Conservation (phyloP, 2,797 vertebrate genomes). For the Gallirallus australis region DNA sequence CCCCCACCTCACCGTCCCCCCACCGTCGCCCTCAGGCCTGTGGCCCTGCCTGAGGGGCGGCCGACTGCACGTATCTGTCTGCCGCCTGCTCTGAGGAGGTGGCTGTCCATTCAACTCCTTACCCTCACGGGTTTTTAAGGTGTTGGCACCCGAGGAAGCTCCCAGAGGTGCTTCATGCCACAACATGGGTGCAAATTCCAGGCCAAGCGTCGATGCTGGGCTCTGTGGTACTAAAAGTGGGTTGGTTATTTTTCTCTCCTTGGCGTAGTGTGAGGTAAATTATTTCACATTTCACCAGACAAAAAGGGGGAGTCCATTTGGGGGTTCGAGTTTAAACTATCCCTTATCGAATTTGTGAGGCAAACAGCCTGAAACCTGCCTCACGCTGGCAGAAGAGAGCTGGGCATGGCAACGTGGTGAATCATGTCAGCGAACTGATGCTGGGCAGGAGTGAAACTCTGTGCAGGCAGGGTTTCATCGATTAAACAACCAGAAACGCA, state of each 20-base stretch:
- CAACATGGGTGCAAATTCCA: fast-evolving
- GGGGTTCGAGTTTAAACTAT: background rate
- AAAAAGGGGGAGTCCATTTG: background rate
- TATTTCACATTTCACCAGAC: background rate
- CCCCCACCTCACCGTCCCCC: too few species aligned
- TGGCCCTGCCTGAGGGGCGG: background rate
- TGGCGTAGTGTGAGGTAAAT: background rate
- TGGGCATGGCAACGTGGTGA: fast-evolving
- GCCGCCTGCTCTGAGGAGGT: background rate
- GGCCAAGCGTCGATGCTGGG: fast-evolving
- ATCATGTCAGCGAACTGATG: background rate
- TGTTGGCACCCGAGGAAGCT: background rate
- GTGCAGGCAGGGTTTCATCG: background rate
- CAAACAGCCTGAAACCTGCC: background rate
- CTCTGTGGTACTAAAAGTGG: background rate
- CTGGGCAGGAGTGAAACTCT: background rate
- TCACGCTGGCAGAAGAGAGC: background rate
- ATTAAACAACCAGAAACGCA: background rate
- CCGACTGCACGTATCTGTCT: slow-evolving; percentile 43
- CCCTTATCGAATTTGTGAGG: background rate
- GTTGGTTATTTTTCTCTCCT: background rate
- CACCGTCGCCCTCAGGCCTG: too few species aligned
- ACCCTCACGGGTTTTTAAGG: fast-evolving
- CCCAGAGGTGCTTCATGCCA: background rate
- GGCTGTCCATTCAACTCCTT: background rate